Conservation (phyloP, 2,113 vertebrate genomes). For the Bos javanicus region DNA sequence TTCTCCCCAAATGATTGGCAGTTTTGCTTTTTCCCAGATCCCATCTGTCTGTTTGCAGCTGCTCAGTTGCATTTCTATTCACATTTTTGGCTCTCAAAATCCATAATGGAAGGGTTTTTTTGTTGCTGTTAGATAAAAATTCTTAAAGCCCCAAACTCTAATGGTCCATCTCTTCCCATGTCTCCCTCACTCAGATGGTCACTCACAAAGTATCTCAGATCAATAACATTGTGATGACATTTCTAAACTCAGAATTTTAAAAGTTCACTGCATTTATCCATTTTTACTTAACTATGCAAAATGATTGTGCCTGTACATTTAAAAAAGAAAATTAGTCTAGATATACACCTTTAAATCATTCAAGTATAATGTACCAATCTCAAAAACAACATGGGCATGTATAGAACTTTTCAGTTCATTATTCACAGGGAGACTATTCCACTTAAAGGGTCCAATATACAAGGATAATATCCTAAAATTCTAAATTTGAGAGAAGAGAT, state of each 20-base stretch:
- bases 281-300: neutral
- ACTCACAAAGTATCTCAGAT: neutral
- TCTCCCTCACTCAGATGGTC: neutral
- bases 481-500: neutral
- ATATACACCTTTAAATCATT: neutral
- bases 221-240: neutral
- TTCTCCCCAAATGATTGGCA: neutral
- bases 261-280: neutral
- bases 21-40: neutral
- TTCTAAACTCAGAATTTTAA: neutral
- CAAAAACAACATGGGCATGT: neutral
- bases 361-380: neutral
- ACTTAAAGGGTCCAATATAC: neutral
- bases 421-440: neutral
- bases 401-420: neutral
- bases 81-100: slow-evolving; percentile 37
- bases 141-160: neutral
- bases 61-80: neutral
- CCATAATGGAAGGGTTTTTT: slow-evolving; percentile 17
- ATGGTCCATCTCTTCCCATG: neutral
- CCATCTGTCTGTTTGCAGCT: slow-evolving; percentile 36
- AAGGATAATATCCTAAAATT: neutral
- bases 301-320: neutral
- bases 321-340: neutral
- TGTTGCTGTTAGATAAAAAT: neutral